These are phyloP conservation scores for Achlya flavicornis DNA, from an alignment of 2,888 invertebrate species.

Conservation along the genomic window DNA sequence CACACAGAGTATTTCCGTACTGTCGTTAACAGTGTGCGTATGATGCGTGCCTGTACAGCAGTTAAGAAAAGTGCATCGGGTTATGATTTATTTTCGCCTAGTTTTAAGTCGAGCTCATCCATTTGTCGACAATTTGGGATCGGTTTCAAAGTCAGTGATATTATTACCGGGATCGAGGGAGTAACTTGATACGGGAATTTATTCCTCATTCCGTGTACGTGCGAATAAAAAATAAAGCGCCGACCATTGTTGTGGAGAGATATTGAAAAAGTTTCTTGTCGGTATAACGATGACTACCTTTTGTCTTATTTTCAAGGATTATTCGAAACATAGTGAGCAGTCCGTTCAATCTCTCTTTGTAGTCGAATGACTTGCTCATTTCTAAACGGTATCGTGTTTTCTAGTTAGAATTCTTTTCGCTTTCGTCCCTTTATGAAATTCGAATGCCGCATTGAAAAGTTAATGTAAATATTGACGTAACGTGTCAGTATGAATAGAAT, in stretches of 20 bases:
- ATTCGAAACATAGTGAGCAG: slow-evolving; percentile 62
- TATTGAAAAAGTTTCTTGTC: slow-evolving; percentile 75
- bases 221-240: slow-evolving; percentile 53
- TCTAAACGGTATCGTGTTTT: slow-evolving; percentile 38
- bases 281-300: slow-evolving; percentile 56
- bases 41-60: slow-evolving; percentile 54
- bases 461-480: slow-evolving; percentile 67
- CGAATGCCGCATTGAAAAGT: slow-evolving; percentile 52
- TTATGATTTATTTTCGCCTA: slow-evolving; percentile 37
- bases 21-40: slow-evolving; percentile 68
- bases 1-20: slow-evolving; percentile 79
- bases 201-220: slow-evolving; percentile 46
- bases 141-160: slow-evolving; percentile 48
- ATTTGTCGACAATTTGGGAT: slow-evolving; percentile 44
- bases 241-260: slow-evolving; percentile 66
- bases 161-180: slow-evolving; percentile 51
- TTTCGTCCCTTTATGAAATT: slow-evolving; percentile 46
- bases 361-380: slow-evolving; percentile 58
- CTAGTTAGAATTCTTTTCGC: slow-evolving; percentile 50
- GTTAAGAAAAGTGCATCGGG: slow-evolving; percentile 73
- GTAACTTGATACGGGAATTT: slow-evolving; percentile 64
- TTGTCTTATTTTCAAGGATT: slow-evolving; percentile 68
- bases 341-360: slow-evolving; percentile 57
- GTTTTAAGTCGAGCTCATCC: slow-evolving; percentile 38
- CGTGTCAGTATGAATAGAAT: slow-evolving; percentile 58